Base-by-base conservation (phyloP, 2,797 vertebrate genomes). In the Nasua narica region DNA sequence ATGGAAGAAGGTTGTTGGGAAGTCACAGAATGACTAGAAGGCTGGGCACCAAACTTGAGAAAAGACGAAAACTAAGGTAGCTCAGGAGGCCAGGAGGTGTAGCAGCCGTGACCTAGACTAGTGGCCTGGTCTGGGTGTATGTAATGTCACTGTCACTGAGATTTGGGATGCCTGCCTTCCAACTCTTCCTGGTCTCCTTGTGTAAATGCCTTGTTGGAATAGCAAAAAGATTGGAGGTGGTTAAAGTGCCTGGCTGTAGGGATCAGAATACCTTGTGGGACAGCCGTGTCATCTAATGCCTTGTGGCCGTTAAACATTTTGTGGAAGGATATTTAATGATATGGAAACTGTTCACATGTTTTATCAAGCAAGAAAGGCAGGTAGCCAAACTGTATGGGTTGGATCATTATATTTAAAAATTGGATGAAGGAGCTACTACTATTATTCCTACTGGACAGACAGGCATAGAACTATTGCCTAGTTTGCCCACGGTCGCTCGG, bases 11-110 rank as follows among this genome's bases (percentile, higher is more conserved):
- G 27, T 8, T 70, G 4, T 60, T 54, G 14, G 37, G 52, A 48
- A 54, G 5, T 7, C 40, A 43, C 86, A 43, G 48, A 78, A 83
- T 3, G 65, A 10, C 50, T 29, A n/a, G 78, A 32, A 56, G 54
- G 23, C 96, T 97, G 85, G 77, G 93, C 67, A 87, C 91, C 94
- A 90, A 88, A 87, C 94, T 95, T 84, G 25, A 95, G 96, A 96
- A 95, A 87, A 43, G 15, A 46, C 14, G 52, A 81, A 46, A 60
- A 37, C 40, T 35, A 4, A 60, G 54, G 48, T 25, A 43, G 16
- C 40, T 43, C 6, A 2, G 54, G 54, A 14, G 32, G 46, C 35
- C 43, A 12, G 65, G 58, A 79, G 56, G 35, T 29, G 9, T 25
- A 35, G 4, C 6, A 6, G 7, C 19, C 19, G 0, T 23, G 15